Evolutionary conservation across 2,888 invertebrate species (phyloP).

Genomic region (Nudaria mundana): DNA sequence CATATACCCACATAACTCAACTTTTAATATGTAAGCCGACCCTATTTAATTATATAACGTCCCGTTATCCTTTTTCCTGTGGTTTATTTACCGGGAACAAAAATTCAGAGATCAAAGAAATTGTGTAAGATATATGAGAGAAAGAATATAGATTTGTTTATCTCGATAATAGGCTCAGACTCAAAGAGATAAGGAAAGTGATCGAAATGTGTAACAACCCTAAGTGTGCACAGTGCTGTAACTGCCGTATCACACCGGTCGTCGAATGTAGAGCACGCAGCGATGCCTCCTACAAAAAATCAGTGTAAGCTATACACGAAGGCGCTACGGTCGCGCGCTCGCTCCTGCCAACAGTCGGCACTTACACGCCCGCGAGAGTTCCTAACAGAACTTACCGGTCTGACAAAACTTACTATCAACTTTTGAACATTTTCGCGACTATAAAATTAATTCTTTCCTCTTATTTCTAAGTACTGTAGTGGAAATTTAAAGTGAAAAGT

Average conservation of each 20-base stretch:
- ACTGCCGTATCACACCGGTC: slow-evolving; percentile 68
- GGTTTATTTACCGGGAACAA: no score
- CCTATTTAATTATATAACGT: no score
- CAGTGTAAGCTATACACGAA: slow-evolving; percentile 75
- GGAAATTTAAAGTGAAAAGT: slow-evolving; percentile 60
- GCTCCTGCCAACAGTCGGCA: slow-evolving; percentile 35
- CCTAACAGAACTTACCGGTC: slow-evolving; percentile 29
- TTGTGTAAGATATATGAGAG: no score
- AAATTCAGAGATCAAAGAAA: no score
- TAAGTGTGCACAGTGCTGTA: slow-evolving; percentile 44
- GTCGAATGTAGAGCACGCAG: slow-evolving; percentile 76
- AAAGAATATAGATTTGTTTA: no score
- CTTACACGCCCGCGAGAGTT: slow-evolving; percentile 34
- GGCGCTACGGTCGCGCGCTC: slow-evolving; percentile 69
- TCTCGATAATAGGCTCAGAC: no score
- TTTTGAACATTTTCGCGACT: slow-evolving; percentile 22
- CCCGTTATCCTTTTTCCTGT: no score
- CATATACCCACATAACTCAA: no score
- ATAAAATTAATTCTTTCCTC: slow-evolving; percentile 8
- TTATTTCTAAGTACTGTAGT: slow-evolving; percentile 30
- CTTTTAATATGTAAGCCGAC: no score
- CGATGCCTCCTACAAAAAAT: slow-evolving; percentile 79
- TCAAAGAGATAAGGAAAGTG: background rate
- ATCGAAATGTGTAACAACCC: slow-evolving; percentile 29
- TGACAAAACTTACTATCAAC: slow-evolving; percentile 35